These are phyloP conservation scores for Itoplectis maculator DNA, from an alignment of 2,888 invertebrate genomes.

Conservation along the genomic window DNA sequence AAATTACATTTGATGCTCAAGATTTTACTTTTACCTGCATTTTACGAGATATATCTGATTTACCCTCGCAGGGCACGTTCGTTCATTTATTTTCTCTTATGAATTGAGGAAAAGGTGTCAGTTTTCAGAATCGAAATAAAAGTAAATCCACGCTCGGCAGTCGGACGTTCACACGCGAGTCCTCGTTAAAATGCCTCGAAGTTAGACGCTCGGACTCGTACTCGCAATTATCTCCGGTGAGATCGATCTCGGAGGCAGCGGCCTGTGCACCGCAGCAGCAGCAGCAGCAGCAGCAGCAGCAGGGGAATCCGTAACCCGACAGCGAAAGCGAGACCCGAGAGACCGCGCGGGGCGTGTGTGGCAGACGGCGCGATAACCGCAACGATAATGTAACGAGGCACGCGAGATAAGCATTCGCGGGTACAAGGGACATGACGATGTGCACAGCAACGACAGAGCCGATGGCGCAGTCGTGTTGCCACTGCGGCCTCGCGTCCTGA, in stretches of 20 bases:
- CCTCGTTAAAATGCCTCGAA: conserved; percentile 36
- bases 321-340: conserved; percentile 58
- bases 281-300: conserved; percentile 8
- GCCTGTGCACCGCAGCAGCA: conserved; percentile 33
- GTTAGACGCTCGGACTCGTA: conserved; percentile 9
- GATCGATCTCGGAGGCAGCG: conserved; percentile 55
- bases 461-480: conserved; percentile 62
- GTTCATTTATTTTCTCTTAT: not conserved
- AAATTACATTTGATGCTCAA: conserved; percentile 5
- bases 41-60: not conserved
- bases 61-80: not conserved
- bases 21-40: conserved; percentile 7
- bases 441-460: conserved; percentile 57
- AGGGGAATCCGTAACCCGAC: conserved; percentile 53
- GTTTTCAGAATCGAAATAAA: conserved; percentile 4
- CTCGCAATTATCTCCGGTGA: conserved; percentile 45
- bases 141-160: conserved; percentile 6
- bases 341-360: conserved; percentile 65
- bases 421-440: conserved; percentile 40
- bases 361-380: conserved; percentile 76
- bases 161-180: conserved; percentile 3
- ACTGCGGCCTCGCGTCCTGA: conserved; percentile 22
- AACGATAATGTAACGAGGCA: conserved; percentile 78
- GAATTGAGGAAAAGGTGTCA: conserved; percentile 6
- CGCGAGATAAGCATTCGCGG: conserved; percentile 75